Evolutionary conservation across 2,888 invertebrate species (phyloP).

Genomic region (Xiphydria camelus): DNA sequence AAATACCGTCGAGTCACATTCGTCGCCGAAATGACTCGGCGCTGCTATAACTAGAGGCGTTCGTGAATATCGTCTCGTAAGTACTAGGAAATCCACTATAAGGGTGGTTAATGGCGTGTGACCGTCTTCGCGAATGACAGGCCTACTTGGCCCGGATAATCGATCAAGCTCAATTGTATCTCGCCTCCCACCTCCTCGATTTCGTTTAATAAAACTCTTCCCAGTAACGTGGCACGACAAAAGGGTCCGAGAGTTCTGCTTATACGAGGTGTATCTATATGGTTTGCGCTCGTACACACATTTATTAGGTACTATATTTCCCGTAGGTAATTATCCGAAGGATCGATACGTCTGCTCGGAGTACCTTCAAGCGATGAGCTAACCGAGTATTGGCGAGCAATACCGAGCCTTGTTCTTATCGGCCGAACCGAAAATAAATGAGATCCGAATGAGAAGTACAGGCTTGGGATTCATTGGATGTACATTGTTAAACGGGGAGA

Average conservation of each 20-base stretch:
- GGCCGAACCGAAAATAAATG: no score
- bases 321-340: no score
- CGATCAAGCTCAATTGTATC: conserved; percentile 21
- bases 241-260: no score
- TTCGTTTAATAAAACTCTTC: neutral
- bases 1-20: neutral
- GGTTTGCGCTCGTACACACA: no score
- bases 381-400: no score
- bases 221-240: neutral
- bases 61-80: conserved; percentile 7
- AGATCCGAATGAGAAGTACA: no score
- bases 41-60: neutral
- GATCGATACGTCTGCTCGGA: no score
- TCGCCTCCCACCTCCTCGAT: neutral
- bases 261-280: no score
- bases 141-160: conserved; percentile 17
- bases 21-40: neutral
- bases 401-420: no score
- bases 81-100: conserved; percentile 18
- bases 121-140: conserved; percentile 23
- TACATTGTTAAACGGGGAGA: conserved; percentile 32
- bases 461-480: no score
- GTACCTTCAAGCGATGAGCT: no score
- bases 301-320: no score
- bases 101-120: conserved; percentile 35